These are phyloP conservation scores for Zeugodacus cucurbitae DNA, from an alignment of 1,140 invertebrate genomes.

Conservation along the genomic window DNA sequence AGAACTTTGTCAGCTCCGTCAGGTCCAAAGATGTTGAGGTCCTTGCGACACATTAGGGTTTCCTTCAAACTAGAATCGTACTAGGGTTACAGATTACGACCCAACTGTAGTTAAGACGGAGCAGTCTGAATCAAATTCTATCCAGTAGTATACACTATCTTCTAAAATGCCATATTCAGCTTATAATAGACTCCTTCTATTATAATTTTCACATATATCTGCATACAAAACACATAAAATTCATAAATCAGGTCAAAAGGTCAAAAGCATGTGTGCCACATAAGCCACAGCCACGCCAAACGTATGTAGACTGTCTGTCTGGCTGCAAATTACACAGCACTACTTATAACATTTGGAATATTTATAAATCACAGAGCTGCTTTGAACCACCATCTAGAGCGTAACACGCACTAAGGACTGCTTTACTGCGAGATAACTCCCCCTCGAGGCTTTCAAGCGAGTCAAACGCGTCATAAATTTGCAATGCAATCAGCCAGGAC, in stretches of 20 bases:
- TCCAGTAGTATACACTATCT: no score
- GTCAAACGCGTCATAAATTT: conserved; percentile 12
- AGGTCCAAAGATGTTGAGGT: no score
- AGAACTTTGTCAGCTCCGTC: no score
- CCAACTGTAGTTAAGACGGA: no score
- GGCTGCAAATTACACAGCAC: background rate
- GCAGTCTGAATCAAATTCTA: no score
- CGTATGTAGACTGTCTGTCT: conserved; percentile 32
- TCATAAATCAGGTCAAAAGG: conserved; percentile 7
- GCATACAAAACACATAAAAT: background rate
- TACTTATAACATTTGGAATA: background rate
- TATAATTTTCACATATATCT: background rate
- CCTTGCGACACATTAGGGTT: no score
- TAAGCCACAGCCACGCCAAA: background rate
- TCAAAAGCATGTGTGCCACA: background rate
- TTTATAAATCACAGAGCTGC: background rate
- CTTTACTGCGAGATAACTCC: background rate
- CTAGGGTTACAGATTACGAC: no score
- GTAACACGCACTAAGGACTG: background rate
- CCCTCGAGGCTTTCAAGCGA: background rate
- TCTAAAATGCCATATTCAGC: no score
- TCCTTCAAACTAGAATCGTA: no score
- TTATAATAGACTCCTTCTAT: no score
- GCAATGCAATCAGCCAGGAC: background rate
- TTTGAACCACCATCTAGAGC: background rate